Conservation (phyloP, 1,140 invertebrate genomes). For the Caenorhabditis briggsae region DNA sequence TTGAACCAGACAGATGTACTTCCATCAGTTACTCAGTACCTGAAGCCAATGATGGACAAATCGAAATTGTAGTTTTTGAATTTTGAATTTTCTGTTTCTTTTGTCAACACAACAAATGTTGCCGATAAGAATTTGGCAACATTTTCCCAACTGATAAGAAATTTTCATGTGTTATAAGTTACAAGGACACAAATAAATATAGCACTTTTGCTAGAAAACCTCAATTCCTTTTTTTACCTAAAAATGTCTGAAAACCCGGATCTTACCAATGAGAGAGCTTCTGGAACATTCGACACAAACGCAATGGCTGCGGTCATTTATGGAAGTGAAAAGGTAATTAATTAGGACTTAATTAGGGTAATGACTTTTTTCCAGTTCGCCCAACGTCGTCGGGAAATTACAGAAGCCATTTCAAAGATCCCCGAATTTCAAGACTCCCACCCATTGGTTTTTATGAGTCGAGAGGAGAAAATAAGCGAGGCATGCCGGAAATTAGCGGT, state of each 20-base stretch:
- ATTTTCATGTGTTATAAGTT: too few relatives aligned
- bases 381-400: slow-evolving; percentile 60
- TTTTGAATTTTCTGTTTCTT: too few relatives aligned
- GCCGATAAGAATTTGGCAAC: too few relatives aligned
- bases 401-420: slow-evolving; percentile 58
- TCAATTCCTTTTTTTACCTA: too few relatives aligned
- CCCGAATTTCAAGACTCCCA: slow-evolving; percentile 82
- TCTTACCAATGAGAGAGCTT: slow-evolving; percentile 67
- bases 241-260: slow-evolving; percentile 66
- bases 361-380: neutral
- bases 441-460: slow-evolving; percentile 85
- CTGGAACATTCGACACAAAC: slow-evolving; percentile 82
- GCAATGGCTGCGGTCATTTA: slow-evolving; percentile 87
- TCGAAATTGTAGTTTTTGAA: neutral
- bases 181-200: too few relatives aligned
- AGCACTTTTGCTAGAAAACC: too few relatives aligned
- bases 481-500: slow-evolving; percentile 83
- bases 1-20: slow-evolving; percentile 83
- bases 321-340: slow-evolving; percentile 83
- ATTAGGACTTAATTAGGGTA: too few relatives aligned
- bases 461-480: slow-evolving; percentile 88
- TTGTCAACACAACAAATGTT: too few relatives aligned
- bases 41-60: slow-evolving; percentile 68
- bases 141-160: too few relatives aligned
- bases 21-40: slow-evolving; percentile 61